phyloP scores from a whole-genome alignment of 2,797 vertebrate species.

The Pitangus sulphuratus region DNA sequence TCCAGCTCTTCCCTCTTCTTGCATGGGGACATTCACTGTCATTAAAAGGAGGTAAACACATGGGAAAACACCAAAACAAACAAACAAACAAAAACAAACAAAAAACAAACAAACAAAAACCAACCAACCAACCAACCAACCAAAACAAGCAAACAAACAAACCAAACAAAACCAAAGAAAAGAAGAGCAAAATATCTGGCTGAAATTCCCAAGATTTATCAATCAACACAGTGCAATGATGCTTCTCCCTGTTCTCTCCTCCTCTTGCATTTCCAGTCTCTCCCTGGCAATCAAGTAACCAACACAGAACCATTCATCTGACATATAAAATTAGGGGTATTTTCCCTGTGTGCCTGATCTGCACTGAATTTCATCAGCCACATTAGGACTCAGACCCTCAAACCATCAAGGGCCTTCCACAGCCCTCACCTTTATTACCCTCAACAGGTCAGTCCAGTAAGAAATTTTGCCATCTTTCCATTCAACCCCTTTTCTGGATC shows the following conservation, averaged over 20 bases:
- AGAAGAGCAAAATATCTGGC: not conserved
- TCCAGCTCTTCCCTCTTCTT: not conserved
- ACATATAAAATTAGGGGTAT: not conserved
- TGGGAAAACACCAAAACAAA: no score
- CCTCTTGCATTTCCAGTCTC: not conserved
- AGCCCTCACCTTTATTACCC: not conserved
- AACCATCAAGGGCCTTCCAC: not conserved
- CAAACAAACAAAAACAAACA: no score
- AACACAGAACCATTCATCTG: fast-evolving
- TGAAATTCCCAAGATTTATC: not conserved
- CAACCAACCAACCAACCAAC: no score
- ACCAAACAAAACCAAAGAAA: no score
- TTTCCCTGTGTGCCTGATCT: not conserved
- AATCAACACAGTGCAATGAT: not conserved
- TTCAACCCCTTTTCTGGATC: not conserved
- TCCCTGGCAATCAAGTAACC: not conserved
- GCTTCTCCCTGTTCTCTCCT: not conserved
- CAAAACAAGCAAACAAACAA: no score
- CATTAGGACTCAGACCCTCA: not conserved
- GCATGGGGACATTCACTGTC: fast-evolving
- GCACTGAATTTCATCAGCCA: not conserved
- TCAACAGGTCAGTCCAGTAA: fast-evolving
- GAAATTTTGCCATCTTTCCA: not conserved
- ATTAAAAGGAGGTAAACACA: not conserved
- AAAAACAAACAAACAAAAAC: no score